Percentiles rank a stretch among this genome's conserved stretches.
Evolutionary conservation across 2,888 invertebrate genomes (phyloP).

Genomic region (Elmis aenea): DNA sequence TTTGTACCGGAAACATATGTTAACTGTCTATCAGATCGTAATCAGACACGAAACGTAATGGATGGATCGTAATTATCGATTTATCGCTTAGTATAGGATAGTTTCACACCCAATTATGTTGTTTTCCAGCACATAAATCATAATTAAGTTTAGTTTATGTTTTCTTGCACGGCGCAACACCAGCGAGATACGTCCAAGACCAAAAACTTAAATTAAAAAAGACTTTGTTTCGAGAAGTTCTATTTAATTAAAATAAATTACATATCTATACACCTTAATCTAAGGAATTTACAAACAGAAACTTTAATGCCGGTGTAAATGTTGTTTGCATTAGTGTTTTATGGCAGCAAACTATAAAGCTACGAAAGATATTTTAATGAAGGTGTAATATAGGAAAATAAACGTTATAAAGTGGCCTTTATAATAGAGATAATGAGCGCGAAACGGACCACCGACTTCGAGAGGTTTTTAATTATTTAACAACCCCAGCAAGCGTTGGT

Average conservation of each 20-base stretch:
- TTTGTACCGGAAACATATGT: conserved; percentile 31
- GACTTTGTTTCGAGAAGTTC: too few relatives aligned
- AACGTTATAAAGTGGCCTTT: not conserved
- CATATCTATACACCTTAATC: too few relatives aligned
- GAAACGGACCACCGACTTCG: conserved; percentile 6
- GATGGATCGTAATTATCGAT: conserved; percentile 32
- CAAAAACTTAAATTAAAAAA: too few relatives aligned
- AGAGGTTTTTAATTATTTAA: conserved; percentile 5
- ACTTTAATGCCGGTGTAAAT: conserved; percentile 7
- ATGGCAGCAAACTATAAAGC: conserved; percentile 4
- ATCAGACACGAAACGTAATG: conserved; percentile 29
- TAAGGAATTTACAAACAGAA: conserved; percentile 5
- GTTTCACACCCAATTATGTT: conserved; percentile 34
- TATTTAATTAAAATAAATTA: too few relatives aligned
- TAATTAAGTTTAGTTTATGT: too few relatives aligned
- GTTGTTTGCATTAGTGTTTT: conserved; percentile 6
- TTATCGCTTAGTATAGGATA: conserved; percentile 23
- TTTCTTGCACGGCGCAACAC: too few relatives aligned
- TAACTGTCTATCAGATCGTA: conserved; percentile 26
- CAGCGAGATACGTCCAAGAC: too few relatives aligned
- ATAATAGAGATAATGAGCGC: conserved; percentile 3
- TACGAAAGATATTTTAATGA: conserved; percentile 8
- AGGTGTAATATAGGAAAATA: conserved; percentile 8
- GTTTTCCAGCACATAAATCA: conserved; percentile 30
- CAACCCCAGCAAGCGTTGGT: conserved; percentile 2